phyloP scores from a whole-genome alignment of 2,797 vertebrate genomes.

The Sebastes trivittatus region DNA sequence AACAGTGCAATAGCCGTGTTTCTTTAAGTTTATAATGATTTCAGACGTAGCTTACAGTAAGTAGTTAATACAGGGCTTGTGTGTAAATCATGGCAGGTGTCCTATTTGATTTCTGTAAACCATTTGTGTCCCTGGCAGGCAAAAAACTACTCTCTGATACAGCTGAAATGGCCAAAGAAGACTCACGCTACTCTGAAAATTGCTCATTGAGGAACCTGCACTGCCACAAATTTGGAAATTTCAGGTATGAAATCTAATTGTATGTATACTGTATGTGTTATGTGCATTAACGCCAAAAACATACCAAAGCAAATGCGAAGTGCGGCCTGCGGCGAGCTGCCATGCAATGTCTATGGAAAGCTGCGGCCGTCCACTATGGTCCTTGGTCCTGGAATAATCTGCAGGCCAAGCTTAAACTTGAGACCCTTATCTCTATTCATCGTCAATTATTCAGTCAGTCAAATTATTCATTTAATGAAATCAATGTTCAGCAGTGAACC shows the following conservation, averaged over 20 bases:
- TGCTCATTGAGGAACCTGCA: neutral
- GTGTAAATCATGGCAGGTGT: neutral
- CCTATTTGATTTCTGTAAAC: neutral
- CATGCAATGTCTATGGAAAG: too few relatives aligned
- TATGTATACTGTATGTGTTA: neutral
- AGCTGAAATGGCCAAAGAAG: neutral
- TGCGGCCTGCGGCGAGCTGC: too few relatives aligned
- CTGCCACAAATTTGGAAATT: neutral
- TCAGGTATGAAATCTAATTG: neutral
- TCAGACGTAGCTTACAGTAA: neutral
- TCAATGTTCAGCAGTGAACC: neutral
- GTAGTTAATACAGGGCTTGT: neutral
- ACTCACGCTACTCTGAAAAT: neutral
- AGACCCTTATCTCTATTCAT: too few relatives aligned
- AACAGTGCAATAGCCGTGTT: neutral
- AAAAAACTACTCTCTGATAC: neutral
- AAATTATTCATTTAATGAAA: neutral
- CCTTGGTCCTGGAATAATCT: too few relatives aligned
- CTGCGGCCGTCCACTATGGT: too few relatives aligned
- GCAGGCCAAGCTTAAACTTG: too few relatives aligned
- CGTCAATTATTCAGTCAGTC: neutral
- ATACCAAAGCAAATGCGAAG: rapidly evolving
- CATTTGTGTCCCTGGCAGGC: neutral
- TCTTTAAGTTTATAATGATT: neutral
- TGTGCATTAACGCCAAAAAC: neutral